Evolutionary conservation across 2,888 invertebrate genomes (phyloP).

Genomic region (Alviniconcha strummeri): DNA sequence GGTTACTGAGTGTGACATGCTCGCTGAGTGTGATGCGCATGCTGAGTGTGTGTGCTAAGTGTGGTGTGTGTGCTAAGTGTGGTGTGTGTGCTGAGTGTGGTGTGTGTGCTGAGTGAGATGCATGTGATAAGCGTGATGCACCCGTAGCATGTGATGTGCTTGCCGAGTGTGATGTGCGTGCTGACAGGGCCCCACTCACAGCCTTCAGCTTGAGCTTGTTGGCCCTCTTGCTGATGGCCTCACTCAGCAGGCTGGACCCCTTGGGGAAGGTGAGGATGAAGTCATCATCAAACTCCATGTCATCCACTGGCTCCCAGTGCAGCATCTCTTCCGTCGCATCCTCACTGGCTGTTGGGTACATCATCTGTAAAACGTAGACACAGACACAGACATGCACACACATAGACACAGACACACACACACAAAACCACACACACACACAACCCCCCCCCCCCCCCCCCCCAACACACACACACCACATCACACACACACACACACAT

Average conservation of each 20-base stretch:
- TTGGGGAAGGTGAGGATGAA: slow-evolving; percentile 50
- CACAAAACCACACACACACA: too few relatives aligned
- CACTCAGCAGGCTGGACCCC: slow-evolving; percentile 27
- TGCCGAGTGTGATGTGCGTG: too few relatives aligned
- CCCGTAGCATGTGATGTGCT: too few relatives aligned
- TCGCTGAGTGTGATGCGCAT: too few relatives aligned
- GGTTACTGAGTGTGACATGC: too few relatives aligned
- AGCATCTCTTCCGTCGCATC: slow-evolving; percentile 62
- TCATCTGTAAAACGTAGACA: slow-evolving; percentile 22
- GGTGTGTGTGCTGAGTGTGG: too few relatives aligned
- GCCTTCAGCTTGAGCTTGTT: slow-evolving; percentile 13
- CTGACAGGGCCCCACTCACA: not conserved
- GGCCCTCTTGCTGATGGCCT: slow-evolving; percentile 28
- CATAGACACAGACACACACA: too few relatives aligned
- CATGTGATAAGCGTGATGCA: too few relatives aligned
- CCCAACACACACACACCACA: not conserved
- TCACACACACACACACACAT: not conserved
- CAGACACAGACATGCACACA: not conserved
- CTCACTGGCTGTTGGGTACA: slow-evolving; percentile 62
- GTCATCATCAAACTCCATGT: slow-evolving; percentile 67
- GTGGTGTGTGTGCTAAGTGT: too few relatives aligned
- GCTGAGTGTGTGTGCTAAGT: too few relatives aligned
- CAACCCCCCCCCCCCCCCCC: too few relatives aligned
- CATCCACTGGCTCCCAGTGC: slow-evolving; percentile 60
- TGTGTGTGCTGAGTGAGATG: too few relatives aligned